A percentile compares a stretch with the other conserved stretches of the same genome.
Evolutionary conservation across 2,888 invertebrate genomes (phyloP).

Genomic region (Cheiracanthium punctorium): DNA sequence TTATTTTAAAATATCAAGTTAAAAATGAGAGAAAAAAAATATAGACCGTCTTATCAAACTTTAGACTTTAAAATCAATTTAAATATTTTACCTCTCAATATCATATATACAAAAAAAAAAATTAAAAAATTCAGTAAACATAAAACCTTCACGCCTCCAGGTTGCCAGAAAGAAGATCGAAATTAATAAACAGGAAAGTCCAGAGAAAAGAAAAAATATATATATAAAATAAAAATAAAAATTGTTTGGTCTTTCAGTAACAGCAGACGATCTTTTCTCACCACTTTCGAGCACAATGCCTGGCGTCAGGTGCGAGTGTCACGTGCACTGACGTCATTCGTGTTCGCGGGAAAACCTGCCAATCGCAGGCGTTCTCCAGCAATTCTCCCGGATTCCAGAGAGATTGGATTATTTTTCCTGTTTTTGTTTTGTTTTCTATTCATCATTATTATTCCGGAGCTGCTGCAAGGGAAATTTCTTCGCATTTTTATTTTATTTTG

Average conservation of each 20-base stretch:
- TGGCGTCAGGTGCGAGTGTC: constrained; percentile 67
- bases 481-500: constrained; percentile 3
- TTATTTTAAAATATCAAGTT: not conserved
- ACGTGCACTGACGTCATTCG: constrained; percentile 68
- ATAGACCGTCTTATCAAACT: not conserved
- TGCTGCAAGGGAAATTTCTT: constrained; percentile 15
- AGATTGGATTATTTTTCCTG: constrained; percentile 37
- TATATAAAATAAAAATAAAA: no score
- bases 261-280: constrained; percentile 49
- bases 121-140: not conserved
- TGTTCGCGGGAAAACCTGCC: constrained; percentile 67
- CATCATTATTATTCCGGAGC: constrained; percentile 15
- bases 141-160: constrained; percentile 12
- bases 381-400: constrained; percentile 62
- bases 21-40: not conserved
- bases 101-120: not conserved
- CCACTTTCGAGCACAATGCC: constrained; percentile 63
- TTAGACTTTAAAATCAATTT: constrained; percentile 6
- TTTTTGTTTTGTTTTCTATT: constrained; percentile 31
- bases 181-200: constrained; percentile 17
- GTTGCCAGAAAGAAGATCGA: constrained; percentile 15
- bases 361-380: constrained; percentile 61
- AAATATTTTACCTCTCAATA: constrained; percentile 10
- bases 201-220: not conserved
- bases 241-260: constrained; percentile 15